Conservation (phyloP, 2,113 vertebrate species). For the Neotoma lepida region DNA sequence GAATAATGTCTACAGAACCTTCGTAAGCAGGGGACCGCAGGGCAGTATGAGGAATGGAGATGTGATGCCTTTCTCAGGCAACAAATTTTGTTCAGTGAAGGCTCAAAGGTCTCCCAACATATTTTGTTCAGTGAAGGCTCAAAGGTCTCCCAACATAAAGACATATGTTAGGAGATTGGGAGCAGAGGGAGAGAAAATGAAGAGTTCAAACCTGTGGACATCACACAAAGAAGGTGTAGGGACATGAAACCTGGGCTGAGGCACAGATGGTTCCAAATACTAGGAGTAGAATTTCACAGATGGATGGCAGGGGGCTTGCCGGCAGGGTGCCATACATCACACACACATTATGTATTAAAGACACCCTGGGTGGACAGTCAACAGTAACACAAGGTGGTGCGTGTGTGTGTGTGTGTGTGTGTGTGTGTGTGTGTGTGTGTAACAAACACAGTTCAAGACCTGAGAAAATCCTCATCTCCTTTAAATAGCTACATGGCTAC, state of each 20-base stretch:
- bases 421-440: background rate
- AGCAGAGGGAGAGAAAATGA: background rate
- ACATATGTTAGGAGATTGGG: background rate
- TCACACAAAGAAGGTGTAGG: background rate
- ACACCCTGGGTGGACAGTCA: background rate
- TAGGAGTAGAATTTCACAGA: background rate
- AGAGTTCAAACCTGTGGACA: background rate
- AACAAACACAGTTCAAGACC: background rate
- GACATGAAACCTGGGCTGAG: background rate
- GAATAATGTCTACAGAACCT: background rate
- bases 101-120: constrained; percentile 8
- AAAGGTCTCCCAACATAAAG: background rate
- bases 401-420: background rate
- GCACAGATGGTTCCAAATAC: background rate
- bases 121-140: background rate
- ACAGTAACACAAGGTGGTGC: background rate
- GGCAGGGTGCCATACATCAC: background rate
- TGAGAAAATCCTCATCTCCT: background rate
- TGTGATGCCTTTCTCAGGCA: background rate
- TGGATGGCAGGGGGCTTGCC: background rate
- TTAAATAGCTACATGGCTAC: background rate
- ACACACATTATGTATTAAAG: background rate
- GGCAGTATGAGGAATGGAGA: background rate
- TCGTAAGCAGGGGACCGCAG: too few relatives aligned
- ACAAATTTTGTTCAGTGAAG: background rate